phyloP scores from a whole-genome alignment of 2,797 vertebrate genomes.

The Heteromormyrus szaboi region DNA sequence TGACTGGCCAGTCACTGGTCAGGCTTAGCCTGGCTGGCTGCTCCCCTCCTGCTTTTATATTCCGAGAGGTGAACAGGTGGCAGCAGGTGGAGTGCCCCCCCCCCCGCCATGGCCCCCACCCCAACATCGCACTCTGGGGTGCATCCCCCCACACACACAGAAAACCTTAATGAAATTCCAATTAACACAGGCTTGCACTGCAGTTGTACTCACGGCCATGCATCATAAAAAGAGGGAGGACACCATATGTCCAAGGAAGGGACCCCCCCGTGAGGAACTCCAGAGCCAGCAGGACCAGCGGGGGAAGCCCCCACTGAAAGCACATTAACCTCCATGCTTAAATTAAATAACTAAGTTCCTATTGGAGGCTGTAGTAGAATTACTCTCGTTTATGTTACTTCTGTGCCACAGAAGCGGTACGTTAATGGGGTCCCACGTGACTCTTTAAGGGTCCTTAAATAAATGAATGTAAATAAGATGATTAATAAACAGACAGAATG shows the following conservation, averaged over 20 bases:
- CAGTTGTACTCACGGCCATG: constrained; percentile 55
- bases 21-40: constrained; percentile 34
- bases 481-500: neutral
- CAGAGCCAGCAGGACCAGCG: neutral
- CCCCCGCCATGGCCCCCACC: constrained; percentile 19
- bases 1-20: neutral
- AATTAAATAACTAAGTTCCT: neutral
- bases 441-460: neutral
- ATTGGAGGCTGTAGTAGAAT: neutral
- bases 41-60: constrained; percentile 60
- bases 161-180: constrained; percentile 72
- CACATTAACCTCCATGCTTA: neutral
- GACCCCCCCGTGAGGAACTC: neutral
- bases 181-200: constrained; percentile 63
- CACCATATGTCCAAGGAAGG: constrained; percentile 59
- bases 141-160: constrained; percentile 35
- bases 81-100: constrained; percentile 66
- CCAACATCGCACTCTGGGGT: constrained; percentile 19
- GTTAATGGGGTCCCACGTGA: neutral
- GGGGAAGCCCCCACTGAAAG: neutral
- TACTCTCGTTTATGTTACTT: neutral
- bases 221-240: constrained; percentile 60
- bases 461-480: neutral
- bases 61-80: constrained; percentile 66
- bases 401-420: no score